These are phyloP conservation scores for Zaprionus africanus DNA, from an alignment of 1,140 invertebrate species.

Conservation along the genomic window DNA sequence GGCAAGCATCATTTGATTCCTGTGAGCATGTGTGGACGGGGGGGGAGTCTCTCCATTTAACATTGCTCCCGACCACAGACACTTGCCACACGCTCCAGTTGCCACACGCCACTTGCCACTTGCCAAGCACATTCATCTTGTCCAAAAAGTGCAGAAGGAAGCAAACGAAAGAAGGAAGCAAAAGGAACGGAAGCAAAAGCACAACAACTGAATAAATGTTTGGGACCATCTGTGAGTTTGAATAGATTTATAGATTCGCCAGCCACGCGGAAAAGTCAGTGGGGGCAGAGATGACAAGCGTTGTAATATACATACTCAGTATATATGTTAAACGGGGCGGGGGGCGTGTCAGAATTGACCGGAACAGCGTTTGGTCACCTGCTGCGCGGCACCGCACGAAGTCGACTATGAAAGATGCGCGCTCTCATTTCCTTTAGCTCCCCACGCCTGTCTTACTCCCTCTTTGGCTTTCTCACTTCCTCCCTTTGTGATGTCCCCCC, in stretches of 20 bases:
- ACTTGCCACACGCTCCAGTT: neutral
- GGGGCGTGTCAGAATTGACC: neutral
- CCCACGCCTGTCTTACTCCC: neutral
- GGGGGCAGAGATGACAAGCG: neutral
- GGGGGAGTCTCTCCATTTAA: neutral
- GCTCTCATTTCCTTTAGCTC: neutral
- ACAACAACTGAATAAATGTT: conserved; percentile 21
- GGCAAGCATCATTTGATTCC: conserved; percentile 5
- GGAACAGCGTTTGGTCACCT: conserved; percentile 6
- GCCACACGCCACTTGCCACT: conserved; percentile 7
- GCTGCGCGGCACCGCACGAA: neutral
- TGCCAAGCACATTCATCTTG: conserved; percentile 8
- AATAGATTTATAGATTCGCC: conserved; percentile 31
- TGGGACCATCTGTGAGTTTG: neutral
- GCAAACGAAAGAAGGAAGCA: neutral
- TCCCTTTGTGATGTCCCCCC: neutral
- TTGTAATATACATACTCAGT: neutral
- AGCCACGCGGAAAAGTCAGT: conserved; percentile 7
- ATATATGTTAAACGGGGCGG: neutral
- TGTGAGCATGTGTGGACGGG: neutral
- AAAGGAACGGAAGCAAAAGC: neutral
- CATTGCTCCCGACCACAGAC: neutral
- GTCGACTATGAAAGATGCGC: conserved; percentile 7
- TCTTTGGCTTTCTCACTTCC: neutral
- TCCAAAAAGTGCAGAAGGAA: neutral